Evolutionary conservation across 2,797 vertebrate species (phyloP), one percentile per base, ranked within the genome.

Genomic region (Sebastes alutus): DNA sequence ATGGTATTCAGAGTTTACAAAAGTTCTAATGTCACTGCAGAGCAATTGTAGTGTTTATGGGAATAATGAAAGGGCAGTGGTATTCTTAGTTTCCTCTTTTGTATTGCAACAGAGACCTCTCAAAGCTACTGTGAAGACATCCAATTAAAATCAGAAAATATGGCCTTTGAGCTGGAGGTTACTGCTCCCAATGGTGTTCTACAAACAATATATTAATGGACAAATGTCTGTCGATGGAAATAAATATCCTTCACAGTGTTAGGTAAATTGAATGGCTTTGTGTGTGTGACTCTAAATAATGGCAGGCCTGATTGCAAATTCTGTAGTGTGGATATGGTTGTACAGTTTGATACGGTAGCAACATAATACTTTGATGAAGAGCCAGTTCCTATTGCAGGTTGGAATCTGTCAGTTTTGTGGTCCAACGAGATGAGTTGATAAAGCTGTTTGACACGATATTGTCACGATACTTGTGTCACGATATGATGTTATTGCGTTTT

Each of bases 61-160:
- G 87, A 91, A 83, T 91, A 89, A 93, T 91, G 88, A 93, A 93
- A 92, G 87, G 88, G 75, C 86, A 88, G 60, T 66, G 78, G 78
- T 86, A 79, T 91, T 92, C 87, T 90, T 83, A 82, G 82, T 84
- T 85, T 80, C 78, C 85, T 76, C 81, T 72, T 83, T 84, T 93
- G 88, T 86, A 78, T 89, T 90, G 88, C 89, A 75, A 82, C 88
- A 72, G 89, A 94, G 92, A 92, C 85, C 74, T 86, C 67, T 90
- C 85, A 84, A 89, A 80, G 90, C 85, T 59, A 64, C 87, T 75
- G 84, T 62, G 77, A 91, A 92, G 84, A 86, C 87, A 83, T 84
- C 93, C 91, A 93, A 93, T 94, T 93, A 94, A 93, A 94, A 93
- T 85, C 75, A 88, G 82, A 93, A 93, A 93, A 91, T 91, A 94